These are phyloP conservation scores for Sinocyclocheilus rhinocerous DNA, from an alignment of 2,113 vertebrate genomes.

Conservation along the genomic window DNA sequence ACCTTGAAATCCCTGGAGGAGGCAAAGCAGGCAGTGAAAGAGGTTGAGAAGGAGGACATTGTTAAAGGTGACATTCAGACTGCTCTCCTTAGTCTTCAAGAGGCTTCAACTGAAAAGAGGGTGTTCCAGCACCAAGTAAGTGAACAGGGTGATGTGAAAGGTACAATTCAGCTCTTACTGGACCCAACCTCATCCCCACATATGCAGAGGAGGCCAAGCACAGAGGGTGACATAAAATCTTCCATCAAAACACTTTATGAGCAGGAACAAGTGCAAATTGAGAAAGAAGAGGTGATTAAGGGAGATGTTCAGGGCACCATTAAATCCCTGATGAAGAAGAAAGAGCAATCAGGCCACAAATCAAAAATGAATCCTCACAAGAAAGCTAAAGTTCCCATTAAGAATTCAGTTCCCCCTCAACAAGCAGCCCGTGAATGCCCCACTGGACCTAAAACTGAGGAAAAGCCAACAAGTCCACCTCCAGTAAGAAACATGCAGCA, in stretches of 20 bases:
- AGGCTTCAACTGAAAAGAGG: conserved; percentile 75
- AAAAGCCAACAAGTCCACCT: conserved; percentile 59
- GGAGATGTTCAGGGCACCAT: conserved; percentile 77
- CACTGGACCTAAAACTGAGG: conserved; percentile 63
- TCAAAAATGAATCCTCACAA: conserved; percentile 68
- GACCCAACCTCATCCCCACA: conserved; percentile 71
- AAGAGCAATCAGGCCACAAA: conserved; percentile 75
- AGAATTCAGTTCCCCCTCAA: conserved; percentile 67
- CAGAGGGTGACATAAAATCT: conserved; percentile 72
- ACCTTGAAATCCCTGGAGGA: conserved; percentile 83
- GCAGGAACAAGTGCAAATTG: conserved; percentile 67
- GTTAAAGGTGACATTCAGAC: conserved; percentile 74
- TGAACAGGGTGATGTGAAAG: conserved; percentile 73
- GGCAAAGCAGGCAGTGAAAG: conserved; percentile 77
- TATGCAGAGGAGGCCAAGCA: conserved; percentile 67
- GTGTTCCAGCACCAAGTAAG: conserved; percentile 72
- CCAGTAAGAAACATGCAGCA: conserved; percentile 72
- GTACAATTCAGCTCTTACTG: conserved; percentile 74
- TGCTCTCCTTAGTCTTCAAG: conserved; percentile 68
- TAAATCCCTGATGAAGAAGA: conserved; percentile 77
- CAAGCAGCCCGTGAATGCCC: conserved; percentile 63
- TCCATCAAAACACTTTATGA: conserved; percentile 74
- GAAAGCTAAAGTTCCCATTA: conserved; percentile 72
- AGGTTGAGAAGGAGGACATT: conserved; percentile 75
- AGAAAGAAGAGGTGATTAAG: conserved; percentile 75